Percentiles rank a stretch among this genome's conserved stretches.
These are phyloP conservation scores for Phalacrocorax pelagicus DNA, from an alignment of 2,113 vertebrate genomes.

Conservation along the genomic window DNA sequence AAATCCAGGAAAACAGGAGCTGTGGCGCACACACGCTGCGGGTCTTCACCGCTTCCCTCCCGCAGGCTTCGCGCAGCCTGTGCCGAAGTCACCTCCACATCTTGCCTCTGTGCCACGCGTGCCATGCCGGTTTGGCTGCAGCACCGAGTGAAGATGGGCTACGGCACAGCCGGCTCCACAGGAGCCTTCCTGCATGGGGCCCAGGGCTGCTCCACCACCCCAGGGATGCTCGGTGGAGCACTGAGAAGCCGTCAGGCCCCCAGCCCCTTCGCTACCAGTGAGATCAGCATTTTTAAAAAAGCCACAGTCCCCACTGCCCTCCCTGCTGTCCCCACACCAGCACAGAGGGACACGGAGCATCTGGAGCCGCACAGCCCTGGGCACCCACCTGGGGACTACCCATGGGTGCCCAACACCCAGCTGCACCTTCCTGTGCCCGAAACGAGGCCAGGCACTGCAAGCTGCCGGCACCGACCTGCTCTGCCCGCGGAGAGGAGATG, in stretches of 20 bases:
- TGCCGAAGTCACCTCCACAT: background rate
- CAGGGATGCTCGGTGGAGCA: rapidly evolving
- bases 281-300: background rate
- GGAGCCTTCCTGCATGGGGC: background rate
- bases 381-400: background rate
- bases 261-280: rapidly evolving
- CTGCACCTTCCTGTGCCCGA: background rate
- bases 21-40: rapidly evolving
- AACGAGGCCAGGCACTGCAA: background rate
- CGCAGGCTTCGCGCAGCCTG: rapidly evolving
- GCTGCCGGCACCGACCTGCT: background rate
- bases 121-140: background rate
- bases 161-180: rapidly evolving
- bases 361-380: too few relatives aligned
- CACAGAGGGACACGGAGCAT: background rate
- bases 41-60: background rate
- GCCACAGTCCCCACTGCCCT: background rate
- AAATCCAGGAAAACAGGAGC: background rate
- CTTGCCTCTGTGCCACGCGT: background rate
- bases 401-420: rapidly evolving
- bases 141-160: rapidly evolving
- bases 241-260: background rate
- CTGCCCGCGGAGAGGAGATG: background rate
- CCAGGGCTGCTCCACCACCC: background rate
- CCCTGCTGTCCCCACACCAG: rapidly evolving